Evolutionary conservation across 1,140 invertebrate species (phyloP), one percentile per base, ranked within the genome.

Genomic region (Vanessa tameamea): DNA sequence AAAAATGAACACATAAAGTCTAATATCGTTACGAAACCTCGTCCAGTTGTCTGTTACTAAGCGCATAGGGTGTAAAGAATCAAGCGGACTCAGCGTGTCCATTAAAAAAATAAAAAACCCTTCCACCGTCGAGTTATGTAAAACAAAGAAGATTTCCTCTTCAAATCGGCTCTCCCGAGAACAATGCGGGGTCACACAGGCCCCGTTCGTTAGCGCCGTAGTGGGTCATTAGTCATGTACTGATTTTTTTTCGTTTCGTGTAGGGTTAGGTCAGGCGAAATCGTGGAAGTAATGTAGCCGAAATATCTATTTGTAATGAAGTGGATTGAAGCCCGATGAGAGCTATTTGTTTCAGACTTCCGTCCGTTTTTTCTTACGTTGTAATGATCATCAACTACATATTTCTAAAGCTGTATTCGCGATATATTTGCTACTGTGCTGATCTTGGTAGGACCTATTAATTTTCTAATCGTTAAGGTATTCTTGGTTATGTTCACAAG

Each of bases 161-260:
- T 69, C 74, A 76, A 78, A 78, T 78, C 72, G 74, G 55, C 71
- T 71, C 69, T 77, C 71, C 26, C 53, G 71, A 31, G 72, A 74
- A 66, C 66, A 74, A 66, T 68, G 66, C 66, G 61, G 51, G 72
- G 66, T 68, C 64, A 68, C 72, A 69, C 64, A 37, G 59, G 65
- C 69, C 66, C 70, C 70, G 77, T 81, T 81, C 79, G 79, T 81
- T 81, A 81, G 79, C 68, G 77, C 64, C 71, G 70, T 75, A 77
- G 78, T 77, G 75, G 70, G 74, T 81, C 79, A 81, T 81, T 81
- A 81, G 79, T 77, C 78, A 79, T 77, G 79, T 78, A 78, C 73
- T 43, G 47, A 68, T 68, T 65, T 72, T 68, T 59, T 59, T 68
- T 65, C 48, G 48, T 51, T 59, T 59, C 55, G 55, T 26, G 23